Conservation (phyloP, 2,888 invertebrate genomes). For the Germaria angustata region DNA sequence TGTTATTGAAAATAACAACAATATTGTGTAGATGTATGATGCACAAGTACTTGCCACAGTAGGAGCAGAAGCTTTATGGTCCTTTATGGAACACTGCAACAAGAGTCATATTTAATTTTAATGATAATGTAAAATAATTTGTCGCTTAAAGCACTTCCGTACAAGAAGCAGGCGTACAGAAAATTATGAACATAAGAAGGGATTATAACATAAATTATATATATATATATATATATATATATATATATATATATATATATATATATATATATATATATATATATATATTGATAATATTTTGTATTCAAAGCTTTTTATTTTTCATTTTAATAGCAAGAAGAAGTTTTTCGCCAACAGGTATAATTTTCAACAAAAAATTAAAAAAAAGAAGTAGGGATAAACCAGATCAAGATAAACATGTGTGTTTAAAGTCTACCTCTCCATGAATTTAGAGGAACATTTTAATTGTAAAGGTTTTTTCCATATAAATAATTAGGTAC, state of each 20-base stretch:
- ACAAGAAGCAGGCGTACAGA: constrained; percentile 49
- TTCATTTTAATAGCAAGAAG: neutral
- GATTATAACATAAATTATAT: constrained; percentile 66
- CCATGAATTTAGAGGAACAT: neutral
- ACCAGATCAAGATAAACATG: constrained; percentile 50
- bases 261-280: constrained; percentile 30
- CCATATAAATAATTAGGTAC: neutral
- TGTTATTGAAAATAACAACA: constrained; percentile 38
- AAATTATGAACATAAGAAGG: constrained; percentile 63
- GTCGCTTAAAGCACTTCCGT: constrained; percentile 67
- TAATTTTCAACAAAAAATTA: constrained; percentile 4
- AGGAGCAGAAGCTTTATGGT: constrained; percentile 49
- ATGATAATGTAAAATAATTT: constrained; percentile 67
- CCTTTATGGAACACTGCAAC: neutral
- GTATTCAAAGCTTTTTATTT: constrained; percentile 36
- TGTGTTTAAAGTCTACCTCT: constrained; percentile 5
- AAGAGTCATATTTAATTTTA: constrained; percentile 59
- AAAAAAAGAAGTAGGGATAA: neutral
- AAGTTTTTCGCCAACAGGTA: constrained; percentile 20
- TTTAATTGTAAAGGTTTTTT: neutral
- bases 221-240: constrained; percentile 16
- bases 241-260: constrained; percentile 30
- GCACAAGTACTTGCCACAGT: constrained; percentile 38
- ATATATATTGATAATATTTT: constrained; percentile 13
- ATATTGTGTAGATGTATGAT: constrained; percentile 27